A percentile compares a stretch with the other conserved stretches of the same genome.
Evolutionary conservation across 2,888 invertebrate genomes (phyloP).

Genomic region (Pollenia amentaria): DNA sequence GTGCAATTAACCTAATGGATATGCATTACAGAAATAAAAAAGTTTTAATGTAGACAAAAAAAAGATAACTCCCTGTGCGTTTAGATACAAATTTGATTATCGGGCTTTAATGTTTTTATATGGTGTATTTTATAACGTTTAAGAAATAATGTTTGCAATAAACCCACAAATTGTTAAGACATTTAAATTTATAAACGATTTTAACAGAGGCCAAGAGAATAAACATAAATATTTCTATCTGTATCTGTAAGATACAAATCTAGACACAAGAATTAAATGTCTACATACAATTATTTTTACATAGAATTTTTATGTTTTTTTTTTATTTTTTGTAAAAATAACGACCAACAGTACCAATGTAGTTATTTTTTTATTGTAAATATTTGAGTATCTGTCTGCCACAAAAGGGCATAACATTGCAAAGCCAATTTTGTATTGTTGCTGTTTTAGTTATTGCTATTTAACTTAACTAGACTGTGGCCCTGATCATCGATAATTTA

Average conservation of each 20-base stretch:
- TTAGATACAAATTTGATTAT: slow-evolving; percentile 11
- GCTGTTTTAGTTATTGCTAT: neutral
- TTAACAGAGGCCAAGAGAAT: neutral
- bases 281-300: slow-evolving; percentile 9
- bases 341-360: neutral
- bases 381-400: slow-evolving; percentile 52
- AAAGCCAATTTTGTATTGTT: slow-evolving; percentile 20
- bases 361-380: neutral
- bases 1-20: slow-evolving; percentile 31
- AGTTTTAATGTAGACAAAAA: neutral
- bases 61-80: neutral
- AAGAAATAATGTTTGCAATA: neutral
- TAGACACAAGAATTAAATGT: slow-evolving; percentile 2
- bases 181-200: slow-evolving; percentile 1
- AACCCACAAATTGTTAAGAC: slow-evolving; percentile 37
- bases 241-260: slow-evolving; percentile 22
- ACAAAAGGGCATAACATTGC: slow-evolving; percentile 50
- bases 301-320: slow-evolving; percentile 4
- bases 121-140: neutral
- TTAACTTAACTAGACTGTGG: slow-evolving; percentile 34
- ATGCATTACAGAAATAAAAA: neutral
- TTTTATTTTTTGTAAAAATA: neutral
- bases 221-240: neutral
- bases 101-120: neutral
- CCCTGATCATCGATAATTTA: slow-evolving; percentile 68